Evolutionary conservation across 2,888 invertebrate genomes (phyloP).

Genomic region (Microplitis deprimator): DNA sequence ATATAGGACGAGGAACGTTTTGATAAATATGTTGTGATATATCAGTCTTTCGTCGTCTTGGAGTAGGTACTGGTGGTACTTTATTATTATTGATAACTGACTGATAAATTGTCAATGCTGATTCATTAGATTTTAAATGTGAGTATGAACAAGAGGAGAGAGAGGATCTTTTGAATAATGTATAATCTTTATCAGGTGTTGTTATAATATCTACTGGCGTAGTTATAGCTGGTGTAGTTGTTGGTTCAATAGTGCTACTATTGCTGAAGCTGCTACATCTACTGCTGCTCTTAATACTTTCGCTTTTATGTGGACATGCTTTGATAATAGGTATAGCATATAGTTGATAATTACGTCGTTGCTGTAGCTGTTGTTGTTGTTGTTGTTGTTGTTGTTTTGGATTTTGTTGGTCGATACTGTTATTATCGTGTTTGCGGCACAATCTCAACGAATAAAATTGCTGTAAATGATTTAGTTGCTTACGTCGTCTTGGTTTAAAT

Average conservation of each 20-base stretch:
- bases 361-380: slow-evolving; percentile 10
- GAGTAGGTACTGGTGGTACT: slow-evolving; percentile 62
- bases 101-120: not conserved
- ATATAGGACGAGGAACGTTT: slow-evolving; percentile 73
- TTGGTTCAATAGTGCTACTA: slow-evolving; percentile 53
- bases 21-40: slow-evolving; percentile 72
- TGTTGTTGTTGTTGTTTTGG: not conserved
- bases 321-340: slow-evolving; percentile 67
- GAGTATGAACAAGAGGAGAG: slow-evolving; percentile 5
- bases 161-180: slow-evolving; percentile 24
- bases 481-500: slow-evolving; percentile 64
- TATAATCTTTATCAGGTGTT: slow-evolving; percentile 21
- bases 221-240: slow-evolving; percentile 34
- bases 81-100: slow-evolving; percentile 25
- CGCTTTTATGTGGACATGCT: slow-evolving; percentile 62
- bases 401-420: not conserved
- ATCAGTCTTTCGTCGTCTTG: slow-evolving; percentile 62
- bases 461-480: slow-evolving; percentile 57
- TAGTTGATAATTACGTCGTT: slow-evolving; percentile 61
- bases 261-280: not conserved
- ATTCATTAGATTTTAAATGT: slow-evolving; percentile 14
- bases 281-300: slow-evolving; percentile 42
- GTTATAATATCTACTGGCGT: slow-evolving; percentile 41
- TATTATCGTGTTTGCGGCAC: slow-evolving; percentile 61
- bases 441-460: slow-evolving; percentile 62